phyloP scores from a whole-genome alignment of 2,113 vertebrate species.

The Lepisosteus osseus region DNA sequence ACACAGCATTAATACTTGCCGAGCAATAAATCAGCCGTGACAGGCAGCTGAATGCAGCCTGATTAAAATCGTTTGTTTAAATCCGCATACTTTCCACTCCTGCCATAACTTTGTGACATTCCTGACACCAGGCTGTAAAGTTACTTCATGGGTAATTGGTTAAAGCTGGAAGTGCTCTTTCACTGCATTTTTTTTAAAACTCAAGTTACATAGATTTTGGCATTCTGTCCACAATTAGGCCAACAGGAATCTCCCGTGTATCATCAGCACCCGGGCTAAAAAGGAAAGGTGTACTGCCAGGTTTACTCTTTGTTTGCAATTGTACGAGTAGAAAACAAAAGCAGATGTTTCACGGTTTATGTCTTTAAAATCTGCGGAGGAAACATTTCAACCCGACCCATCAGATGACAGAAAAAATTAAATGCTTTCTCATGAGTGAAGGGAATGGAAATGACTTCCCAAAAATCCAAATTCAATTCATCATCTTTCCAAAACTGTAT shows the following conservation, averaged over 20 bases:
- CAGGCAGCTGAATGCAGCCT: constrained; percentile 54
- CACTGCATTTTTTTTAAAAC: neutral
- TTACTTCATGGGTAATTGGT: constrained; percentile 43
- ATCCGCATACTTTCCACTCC: constrained; percentile 58
- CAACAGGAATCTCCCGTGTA: neutral
- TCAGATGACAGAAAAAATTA: no score
- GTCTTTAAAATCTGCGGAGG: no score
- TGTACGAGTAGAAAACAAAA: no score
- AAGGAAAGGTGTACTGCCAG: no score
- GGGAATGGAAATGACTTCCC: no score
- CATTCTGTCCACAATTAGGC: neutral
- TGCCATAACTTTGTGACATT: constrained; percentile 51
- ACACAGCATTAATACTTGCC: constrained; percentile 47
- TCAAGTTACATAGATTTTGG: neutral
- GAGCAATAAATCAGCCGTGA: constrained; percentile 70
- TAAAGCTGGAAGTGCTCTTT: constrained; percentile 27
- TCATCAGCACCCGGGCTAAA: neutral
- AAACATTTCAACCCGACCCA: no score
- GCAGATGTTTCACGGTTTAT: no score
- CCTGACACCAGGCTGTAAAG: constrained; percentile 43
- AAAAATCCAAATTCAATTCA: no score
- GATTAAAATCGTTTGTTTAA: constrained; percentile 76
- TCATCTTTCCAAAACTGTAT: no score
- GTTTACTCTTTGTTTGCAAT: no score
- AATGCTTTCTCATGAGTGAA: no score